Base-by-base conservation (phyloP, 1,140 invertebrate genomes). In the Frieseomelitta varia region DNA sequence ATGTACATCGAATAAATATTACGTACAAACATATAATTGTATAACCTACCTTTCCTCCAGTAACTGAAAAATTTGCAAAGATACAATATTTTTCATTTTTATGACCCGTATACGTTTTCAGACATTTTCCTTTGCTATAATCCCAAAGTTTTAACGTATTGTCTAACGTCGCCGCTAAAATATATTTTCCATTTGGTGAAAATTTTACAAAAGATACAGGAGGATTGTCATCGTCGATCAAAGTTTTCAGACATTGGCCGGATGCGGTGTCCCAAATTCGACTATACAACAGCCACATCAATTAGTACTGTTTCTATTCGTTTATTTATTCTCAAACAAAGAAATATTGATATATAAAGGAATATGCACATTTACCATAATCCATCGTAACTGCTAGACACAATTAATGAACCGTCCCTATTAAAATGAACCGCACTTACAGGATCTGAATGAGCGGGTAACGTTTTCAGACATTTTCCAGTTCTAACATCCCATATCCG, bases 181-280 rank as follows among this genome's bases (percentile, higher is more conserved):
- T 99, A 92, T 99, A 99, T 95, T 99, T 99, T 87, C 99, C 99
- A 95, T 99, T 99, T 0, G 99, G 99, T 67, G 99, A 99, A 95
- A 99, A 99, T 94, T 99, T 99, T 0, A 99, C 99, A 96, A 99
- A 99, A 15, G 99, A 99, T 30, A 99, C 99, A 21, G 99, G 99
- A 21, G 99, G 99, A 95, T 99, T 99, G 92, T 99, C 99, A 92
- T 99, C 99, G 94, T 99, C 98, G 95, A 98, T 98, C 24, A 99
- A 95, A 4, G 99, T 99, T 96, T 99, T 99, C 87, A 99, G 95
- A 95, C 99, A 99, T 94, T 99, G 99, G 4, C 99, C 99, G 58
- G 99, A 99, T 51, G 98, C 98, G 85, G 99, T 99, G 93, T 99
- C 99, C 99, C 99, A 99, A 92, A 99, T 99, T 92, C 99, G 98